Evolutionary conservation across 2,113 vertebrate species (phyloP), one percentile per base, ranked within the genome.

Genomic region (Sinosuthora webbiana): DNA sequence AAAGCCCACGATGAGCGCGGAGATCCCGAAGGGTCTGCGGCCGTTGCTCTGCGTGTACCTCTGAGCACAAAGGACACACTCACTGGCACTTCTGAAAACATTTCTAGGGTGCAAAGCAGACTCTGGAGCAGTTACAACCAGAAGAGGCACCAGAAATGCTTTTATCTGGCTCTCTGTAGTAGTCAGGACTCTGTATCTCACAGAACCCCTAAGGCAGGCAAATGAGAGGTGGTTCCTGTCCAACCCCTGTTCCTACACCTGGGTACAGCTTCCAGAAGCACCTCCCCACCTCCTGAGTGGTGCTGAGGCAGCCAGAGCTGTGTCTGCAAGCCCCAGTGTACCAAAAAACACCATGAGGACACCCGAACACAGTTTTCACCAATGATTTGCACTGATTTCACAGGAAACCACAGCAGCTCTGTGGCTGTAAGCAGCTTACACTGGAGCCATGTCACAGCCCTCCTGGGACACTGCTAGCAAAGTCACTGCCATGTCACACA

Each of bases 21-120:
- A 99, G 94, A 99, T 99, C 13, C 99, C 99, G 10, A 99, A 99
- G 8, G 98, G 99, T 22, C 99, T 97, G 88, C 98, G 98, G 6
- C 99, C 99, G 0, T 99, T 99, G 95, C 99, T 99, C 73, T 99
- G 99, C 0, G 98, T 99, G 56, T 99, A 99, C 28, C 98, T 98
- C 99, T 99, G 95, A 27, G 5, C 39, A 87, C 44, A 55, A 53
- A 74, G 63, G 65, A 52, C 39, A 93, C n/a, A 39, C 11, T 28
- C 80, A 89, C 39, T 45, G 10, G 47, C n/a, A 9, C 5, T 4
- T 41, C 74, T 52, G 27, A 10, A 42, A 62, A 15, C 53, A 4
- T 4, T 10, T 22, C 42, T 1, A 33, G 30, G 30, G 19, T 5
- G 15, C 31, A 63, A 23, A 73, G 60, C 69, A 42, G 3, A 15